Percentiles rank a stretch among this genome's conserved stretches.
Conservation (phyloP, 1,140 invertebrate genomes). For the Cydia fagiglandana region DNA sequence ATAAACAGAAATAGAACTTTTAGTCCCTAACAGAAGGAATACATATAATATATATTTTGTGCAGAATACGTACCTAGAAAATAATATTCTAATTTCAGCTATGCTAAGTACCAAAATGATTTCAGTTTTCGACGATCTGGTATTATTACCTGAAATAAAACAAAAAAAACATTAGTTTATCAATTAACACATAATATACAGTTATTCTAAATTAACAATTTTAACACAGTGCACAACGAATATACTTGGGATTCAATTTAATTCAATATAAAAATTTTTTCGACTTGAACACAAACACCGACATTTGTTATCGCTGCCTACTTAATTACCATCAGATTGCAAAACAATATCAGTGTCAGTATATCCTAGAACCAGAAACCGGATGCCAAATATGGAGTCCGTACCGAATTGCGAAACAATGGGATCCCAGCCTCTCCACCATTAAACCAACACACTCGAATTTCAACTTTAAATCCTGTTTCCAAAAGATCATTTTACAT, state of each 20-base stretch:
- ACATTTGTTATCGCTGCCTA: constrained; percentile 8
- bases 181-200: background rate
- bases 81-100: too few relatives aligned
- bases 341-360: background rate
- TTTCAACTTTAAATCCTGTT: background rate
- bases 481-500: background rate
- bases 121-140: too few relatives aligned
- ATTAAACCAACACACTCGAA: background rate
- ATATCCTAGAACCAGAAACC: constrained; percentile 18
- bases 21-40: too few relatives aligned
- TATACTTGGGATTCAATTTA: too few relatives aligned
- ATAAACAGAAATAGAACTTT: too few relatives aligned
- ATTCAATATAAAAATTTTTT: too few relatives aligned
- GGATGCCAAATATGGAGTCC: constrained; percentile 6
- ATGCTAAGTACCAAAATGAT: too few relatives aligned
- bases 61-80: too few relatives aligned
- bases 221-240: too few relatives aligned
- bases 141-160: background rate
- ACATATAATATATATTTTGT: too few relatives aligned
- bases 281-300: background rate
- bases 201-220: too few relatives aligned
- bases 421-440: constrained; percentile 6
- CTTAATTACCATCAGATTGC: constrained; percentile 2
- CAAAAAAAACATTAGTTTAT: background rate
- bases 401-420: constrained; percentile 29